A percentile compares a stretch with the other conserved stretches of the same genome.
phyloP scores from a whole-genome alignment of 2,113 vertebrate genomes.

The Anhinga rufa region DNA sequence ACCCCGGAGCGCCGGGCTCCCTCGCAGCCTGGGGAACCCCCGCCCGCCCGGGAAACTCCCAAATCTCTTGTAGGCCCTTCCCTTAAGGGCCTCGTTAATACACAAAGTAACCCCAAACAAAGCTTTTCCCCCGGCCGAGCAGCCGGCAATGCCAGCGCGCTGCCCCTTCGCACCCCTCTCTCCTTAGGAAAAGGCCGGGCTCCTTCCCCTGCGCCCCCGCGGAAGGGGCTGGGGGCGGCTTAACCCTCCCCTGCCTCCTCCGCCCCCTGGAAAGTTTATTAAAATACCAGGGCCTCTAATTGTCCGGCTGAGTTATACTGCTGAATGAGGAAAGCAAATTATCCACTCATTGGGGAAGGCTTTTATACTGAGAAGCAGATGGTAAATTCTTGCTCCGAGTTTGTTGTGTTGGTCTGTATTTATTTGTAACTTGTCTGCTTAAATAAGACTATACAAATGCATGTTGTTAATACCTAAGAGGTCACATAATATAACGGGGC shows the following conservation, averaged over 20 bases:
- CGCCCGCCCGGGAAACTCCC: not conserved
- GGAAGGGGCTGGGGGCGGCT: not conserved
- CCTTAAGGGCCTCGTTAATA: not conserved
- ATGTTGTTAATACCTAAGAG: not conserved
- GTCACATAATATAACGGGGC: not conserved
- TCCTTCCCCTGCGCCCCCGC: not conserved
- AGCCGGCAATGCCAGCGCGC: not conserved
- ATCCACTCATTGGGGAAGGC: not conserved
- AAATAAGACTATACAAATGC: not conserved
- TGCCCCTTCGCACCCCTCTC: not conserved
- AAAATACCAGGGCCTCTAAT: not conserved
- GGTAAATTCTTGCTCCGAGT: not conserved
- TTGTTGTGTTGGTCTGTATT: not conserved
- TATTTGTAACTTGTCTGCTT: not conserved
- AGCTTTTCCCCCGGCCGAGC: not conserved
- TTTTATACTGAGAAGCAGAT: not conserved
- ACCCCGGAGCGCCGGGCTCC: not conserved
- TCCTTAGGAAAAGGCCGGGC: not conserved
- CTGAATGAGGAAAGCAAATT: not conserved
- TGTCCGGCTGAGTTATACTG: not conserved
- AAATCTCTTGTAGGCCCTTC: conserved; percentile 1
- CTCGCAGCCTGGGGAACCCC: not conserved
- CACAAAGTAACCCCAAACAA: not conserved
- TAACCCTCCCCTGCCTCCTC: conserved; percentile 27
- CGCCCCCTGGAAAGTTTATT: not conserved